phyloP scores from a whole-genome alignment of 2,113 vertebrate species.

The Synchiropus splendidus region DNA sequence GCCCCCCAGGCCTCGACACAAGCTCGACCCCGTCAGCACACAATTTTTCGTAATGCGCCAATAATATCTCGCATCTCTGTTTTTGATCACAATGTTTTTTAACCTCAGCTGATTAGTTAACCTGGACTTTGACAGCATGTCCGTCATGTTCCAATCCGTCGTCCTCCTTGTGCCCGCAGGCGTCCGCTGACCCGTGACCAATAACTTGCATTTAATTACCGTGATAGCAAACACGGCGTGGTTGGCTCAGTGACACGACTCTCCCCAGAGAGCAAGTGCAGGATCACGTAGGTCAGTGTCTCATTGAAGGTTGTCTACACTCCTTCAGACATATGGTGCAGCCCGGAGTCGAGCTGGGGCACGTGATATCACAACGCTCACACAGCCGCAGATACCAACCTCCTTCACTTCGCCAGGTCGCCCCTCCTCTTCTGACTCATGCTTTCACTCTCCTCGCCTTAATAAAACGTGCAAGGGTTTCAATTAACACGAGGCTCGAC shows the following conservation, averaged over 20 bases:
- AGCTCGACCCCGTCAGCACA: too few relatives aligned
- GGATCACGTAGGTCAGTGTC: conserved; percentile 37
- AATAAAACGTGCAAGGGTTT: conserved; percentile 36
- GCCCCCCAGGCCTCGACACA: too few relatives aligned
- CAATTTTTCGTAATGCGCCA: too few relatives aligned
- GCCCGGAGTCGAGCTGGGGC: conserved; percentile 19
- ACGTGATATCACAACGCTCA: conserved; percentile 5
- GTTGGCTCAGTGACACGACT: conserved; percentile 26
- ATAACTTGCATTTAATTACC: conserved; percentile 40
- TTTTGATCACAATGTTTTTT: too few relatives aligned
- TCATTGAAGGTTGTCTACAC: conserved; percentile 29
- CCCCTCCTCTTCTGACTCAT: conserved; percentile 12
- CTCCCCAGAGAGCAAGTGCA: conserved; percentile 23
- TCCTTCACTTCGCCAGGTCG: conserved; percentile 12
- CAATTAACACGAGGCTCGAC: conserved; percentile 41
- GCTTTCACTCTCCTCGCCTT: conserved; percentile 20
- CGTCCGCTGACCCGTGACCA: conserved; percentile 34
- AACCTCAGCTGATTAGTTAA: too few relatives aligned
- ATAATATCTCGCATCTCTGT: too few relatives aligned
- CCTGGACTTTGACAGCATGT: too few relatives aligned
- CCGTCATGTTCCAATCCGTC: too few relatives aligned
- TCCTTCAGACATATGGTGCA: conserved; percentile 20
- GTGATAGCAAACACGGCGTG: conserved; percentile 29
- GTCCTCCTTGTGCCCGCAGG: conserved; percentile 7
- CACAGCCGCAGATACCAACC: conserved; percentile 10